Conservation (phyloP, 1,140 invertebrate genomes). For the Sitobion miscanthi region DNA sequence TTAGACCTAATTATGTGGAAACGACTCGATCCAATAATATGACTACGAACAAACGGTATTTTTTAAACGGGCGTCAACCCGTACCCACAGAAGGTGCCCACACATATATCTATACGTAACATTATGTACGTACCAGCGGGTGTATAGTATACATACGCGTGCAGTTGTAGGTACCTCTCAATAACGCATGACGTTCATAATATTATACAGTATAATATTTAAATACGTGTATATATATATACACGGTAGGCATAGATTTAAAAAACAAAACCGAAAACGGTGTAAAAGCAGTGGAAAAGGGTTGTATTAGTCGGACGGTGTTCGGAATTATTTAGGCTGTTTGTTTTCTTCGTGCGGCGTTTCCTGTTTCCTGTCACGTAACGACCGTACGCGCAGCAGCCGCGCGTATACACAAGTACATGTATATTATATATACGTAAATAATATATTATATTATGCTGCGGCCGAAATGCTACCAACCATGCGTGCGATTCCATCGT, state of each 20-base stretch:
- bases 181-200: too few species aligned
- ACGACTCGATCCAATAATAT: neutral
- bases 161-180: neutral
- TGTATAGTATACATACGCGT: neutral
- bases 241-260: neutral
- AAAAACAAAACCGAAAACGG: constrained; percentile 22
- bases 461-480: constrained; percentile 46
- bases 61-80: neutral
- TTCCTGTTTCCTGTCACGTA: constrained; percentile 56
- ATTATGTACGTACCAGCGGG: neutral
- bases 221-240: too few species aligned
- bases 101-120: too few species aligned
- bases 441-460: neutral
- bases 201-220: too few species aligned
- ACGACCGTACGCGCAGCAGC: constrained; percentile 40
- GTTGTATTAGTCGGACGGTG: constrained; percentile 41
- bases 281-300: constrained; percentile 50
- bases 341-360: constrained; percentile 52
- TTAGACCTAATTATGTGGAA: neutral
- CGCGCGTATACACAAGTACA: neutral
- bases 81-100: neutral
- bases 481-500: constrained; percentile 51
- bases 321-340: constrained; percentile 54
- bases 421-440: too few species aligned
- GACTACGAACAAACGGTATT: neutral